Percentiles rank a stretch among this genome's conserved stretches.
phyloP scores from a whole-genome alignment of 2,888 invertebrate genomes.

The Glyphotaelius pellucidus region DNA sequence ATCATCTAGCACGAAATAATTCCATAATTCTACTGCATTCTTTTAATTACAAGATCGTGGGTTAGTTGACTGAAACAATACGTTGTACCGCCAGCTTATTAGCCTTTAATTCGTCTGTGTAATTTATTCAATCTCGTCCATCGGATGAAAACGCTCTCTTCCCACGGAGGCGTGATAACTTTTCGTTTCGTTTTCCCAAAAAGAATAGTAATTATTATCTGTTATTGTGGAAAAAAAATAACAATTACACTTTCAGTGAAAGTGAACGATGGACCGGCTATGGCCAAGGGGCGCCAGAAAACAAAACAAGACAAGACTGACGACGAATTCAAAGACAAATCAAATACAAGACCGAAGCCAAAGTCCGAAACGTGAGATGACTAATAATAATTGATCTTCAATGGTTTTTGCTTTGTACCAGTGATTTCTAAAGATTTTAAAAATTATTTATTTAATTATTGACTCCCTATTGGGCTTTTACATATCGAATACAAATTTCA shows the following conservation, averaged over 20 bases:
- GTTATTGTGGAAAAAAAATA: background rate
- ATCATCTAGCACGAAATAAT: background rate
- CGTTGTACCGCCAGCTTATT: background rate
- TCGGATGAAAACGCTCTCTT: slow-evolving; percentile 29
- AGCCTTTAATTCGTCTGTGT: slow-evolving; percentile 16
- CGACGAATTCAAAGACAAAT: background rate
- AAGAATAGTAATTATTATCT: slow-evolving; percentile 3
- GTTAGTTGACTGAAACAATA: slow-evolving; percentile 20
- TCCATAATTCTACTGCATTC: background rate
- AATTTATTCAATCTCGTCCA: slow-evolving; percentile 37
- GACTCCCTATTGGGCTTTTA: too few relatives aligned
- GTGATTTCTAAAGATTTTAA: background rate
- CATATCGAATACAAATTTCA: too few relatives aligned
- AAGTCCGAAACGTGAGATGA: background rate
- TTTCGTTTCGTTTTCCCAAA: slow-evolving; percentile 48
- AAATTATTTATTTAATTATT: too few relatives aligned
- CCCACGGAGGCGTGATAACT: slow-evolving; percentile 45
- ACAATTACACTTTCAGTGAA: slow-evolving; percentile 27
- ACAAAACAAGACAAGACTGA: background rate
- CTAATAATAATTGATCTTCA: background rate
- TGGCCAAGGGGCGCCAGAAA: background rate
- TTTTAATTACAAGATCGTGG: background rate
- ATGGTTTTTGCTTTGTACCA: background rate
- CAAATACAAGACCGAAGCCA: background rate
- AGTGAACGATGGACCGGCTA: slow-evolving; percentile 17